Evolutionary conservation across 2,888 invertebrate genomes (phyloP), one percentile per base, ranked within the genome.

Genomic region (Octodonta nipae): DNA sequence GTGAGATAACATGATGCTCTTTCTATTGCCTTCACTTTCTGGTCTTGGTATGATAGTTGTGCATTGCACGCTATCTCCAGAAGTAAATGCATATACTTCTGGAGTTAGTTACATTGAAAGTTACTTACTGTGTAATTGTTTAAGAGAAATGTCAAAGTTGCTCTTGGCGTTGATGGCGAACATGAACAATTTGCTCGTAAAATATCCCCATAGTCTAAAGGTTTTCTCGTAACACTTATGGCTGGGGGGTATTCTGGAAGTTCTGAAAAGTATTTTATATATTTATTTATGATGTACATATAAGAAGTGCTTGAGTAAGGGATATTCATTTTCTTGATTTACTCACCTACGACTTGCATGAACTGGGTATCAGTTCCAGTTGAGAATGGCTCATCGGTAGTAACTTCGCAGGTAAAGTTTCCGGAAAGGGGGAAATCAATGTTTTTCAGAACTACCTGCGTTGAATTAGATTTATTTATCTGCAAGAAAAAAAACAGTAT

Each of bases 151-250:
- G 75, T 79, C 39, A 86, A 69, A 45, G 73, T 73, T 16, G 78
- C 77, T 20, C 75, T 70, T 5, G 85, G 86, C 45, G 71, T 71
- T n/a, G 83, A 78, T 4, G 79, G 77, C 4, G 76, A 71, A 4
- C 81, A 75, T n/a, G 79, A 75, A 61, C 86, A 86, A 64, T 85
- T 86, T 29, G 81, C 84, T 34, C 67, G 66, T 37, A 86, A 63
- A 16, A 68, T 64, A 57, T 85, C 84, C 1, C 82, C 82, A 1
- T 78, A 73, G 54, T 78, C 76, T 57, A 85, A 79, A 30, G 76
- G 74, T 33, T 77, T 74, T 37, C 75, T 73, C 46, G 80, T 78
- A n/a, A 82, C 73, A 47, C 70, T 69, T 47, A 85, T 68, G 40
- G 68, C 63, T 12, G 84, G 84, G 13, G 72, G 70, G 35, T 65